These are phyloP conservation scores for Lypha dubia DNA, from an alignment of 2,888 invertebrate species.

Conservation along the genomic window DNA sequence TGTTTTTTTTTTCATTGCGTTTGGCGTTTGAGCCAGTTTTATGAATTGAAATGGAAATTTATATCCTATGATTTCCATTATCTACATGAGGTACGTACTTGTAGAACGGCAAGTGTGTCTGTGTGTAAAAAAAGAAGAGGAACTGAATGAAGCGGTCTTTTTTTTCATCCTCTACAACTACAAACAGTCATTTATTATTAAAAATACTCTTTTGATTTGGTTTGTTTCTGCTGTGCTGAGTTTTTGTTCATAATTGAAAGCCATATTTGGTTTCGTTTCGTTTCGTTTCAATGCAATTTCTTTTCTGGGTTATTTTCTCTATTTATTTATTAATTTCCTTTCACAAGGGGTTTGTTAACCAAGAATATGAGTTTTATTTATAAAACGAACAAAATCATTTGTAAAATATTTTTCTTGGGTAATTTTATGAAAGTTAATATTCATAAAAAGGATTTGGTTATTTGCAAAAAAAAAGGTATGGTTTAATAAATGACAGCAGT, in stretches of 20 bases:
- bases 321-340: slow-evolving; percentile 27
- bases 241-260: slow-evolving; percentile 51
- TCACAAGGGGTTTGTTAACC: slow-evolving; percentile 32
- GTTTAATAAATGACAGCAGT: not conserved
- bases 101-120: not conserved
- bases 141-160: slow-evolving; percentile 10
- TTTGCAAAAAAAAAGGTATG: not conserved
- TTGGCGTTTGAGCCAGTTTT: slow-evolving; percentile 40
- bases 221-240: slow-evolving; percentile 11
- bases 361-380: slow-evolving; percentile 1
- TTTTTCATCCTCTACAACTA: no score
- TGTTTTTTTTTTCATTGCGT: slow-evolving; percentile 31
- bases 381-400: slow-evolving; percentile 61
- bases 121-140: not conserved
- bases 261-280: slow-evolving; percentile 50
- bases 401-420: slow-evolving; percentile 35
- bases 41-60: slow-evolving; percentile 66
- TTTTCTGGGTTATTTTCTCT: slow-evolving; percentile 9
- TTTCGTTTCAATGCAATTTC: slow-evolving; percentile 38
- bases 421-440: slow-evolving; percentile 24
- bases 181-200: no score
- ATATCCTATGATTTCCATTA: slow-evolving; percentile 59
- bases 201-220: slow-evolving; percentile 26
- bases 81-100: slow-evolving; percentile 19
- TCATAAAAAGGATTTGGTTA: not conserved